Conservation (phyloP, 2,113 vertebrate species). For the Melanotaenia duboulayi region DNA sequence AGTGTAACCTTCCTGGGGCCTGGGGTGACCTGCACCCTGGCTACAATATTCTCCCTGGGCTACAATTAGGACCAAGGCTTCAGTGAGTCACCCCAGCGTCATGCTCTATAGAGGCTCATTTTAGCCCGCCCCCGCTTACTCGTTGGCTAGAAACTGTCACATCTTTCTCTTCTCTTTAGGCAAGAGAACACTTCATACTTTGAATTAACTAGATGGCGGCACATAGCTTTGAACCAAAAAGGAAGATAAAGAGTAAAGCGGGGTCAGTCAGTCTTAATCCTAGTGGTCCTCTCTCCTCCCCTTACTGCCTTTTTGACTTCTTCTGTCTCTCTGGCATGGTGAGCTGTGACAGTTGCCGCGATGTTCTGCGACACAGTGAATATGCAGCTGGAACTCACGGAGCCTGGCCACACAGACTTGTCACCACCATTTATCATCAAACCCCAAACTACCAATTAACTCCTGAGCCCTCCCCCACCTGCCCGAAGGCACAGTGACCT, state of each 20-base stretch:
- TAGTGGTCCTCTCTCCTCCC: slow-evolving; percentile 5
- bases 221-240: neutral
- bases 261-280: slow-evolving; percentile 8
- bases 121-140: slow-evolving; percentile 4
- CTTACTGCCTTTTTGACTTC: slow-evolving; percentile 18
- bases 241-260: slow-evolving; percentile 4
- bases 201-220: slow-evolving; percentile 15
- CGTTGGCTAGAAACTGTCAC: slow-evolving; percentile 29
- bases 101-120: slow-evolving; percentile 42
- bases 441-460: slow-evolving; percentile 84
- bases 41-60: slow-evolving; percentile 71
- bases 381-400: slow-evolving; percentile 75
- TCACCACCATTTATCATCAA: slow-evolving; percentile 79
- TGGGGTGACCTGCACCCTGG: slow-evolving; percentile 69
- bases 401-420: slow-evolving; percentile 74
- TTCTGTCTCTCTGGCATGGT: slow-evolving; percentile 35
- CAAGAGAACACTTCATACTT: slow-evolving; percentile 16
- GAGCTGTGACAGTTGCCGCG: slow-evolving; percentile 70
- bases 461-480: slow-evolving; percentile 74
- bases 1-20: slow-evolving; percentile 78
- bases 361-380: slow-evolving; percentile 79
- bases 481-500: slow-evolving; percentile 74
- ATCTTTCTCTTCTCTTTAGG: slow-evolving; percentile 17
- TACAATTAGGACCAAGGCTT: slow-evolving; percentile 76
- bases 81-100: slow-evolving; percentile 71